Conservation (phyloP, 2,888 invertebrate species). For the Spialia ferax region DNA sequence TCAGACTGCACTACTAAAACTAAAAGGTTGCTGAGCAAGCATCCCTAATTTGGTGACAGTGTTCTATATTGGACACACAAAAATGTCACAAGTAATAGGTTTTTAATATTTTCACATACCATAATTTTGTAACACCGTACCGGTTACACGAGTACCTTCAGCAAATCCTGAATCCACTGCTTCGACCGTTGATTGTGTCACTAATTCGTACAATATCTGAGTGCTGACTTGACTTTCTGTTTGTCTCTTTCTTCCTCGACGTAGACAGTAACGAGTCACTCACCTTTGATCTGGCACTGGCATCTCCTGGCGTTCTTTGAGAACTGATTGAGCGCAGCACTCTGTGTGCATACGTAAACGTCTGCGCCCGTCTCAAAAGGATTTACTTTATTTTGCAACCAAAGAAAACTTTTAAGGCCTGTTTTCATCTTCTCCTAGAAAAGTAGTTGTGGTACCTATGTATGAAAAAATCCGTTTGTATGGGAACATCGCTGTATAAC, state of each 20-base stretch:
- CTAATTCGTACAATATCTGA: neutral
- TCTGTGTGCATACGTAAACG: conserved; percentile 81
- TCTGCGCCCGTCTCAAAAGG: conserved; percentile 60
- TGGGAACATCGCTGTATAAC: neutral
- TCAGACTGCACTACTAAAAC: too few species aligned
- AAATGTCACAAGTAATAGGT: too few species aligned
- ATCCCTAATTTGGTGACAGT: too few species aligned
- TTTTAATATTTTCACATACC: too few species aligned
- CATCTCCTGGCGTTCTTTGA: conserved; percentile 64
- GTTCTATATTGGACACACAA: too few species aligned
- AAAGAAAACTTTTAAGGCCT: conserved; percentile 47
- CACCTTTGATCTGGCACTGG: conserved; percentile 72
- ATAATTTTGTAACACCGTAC: too few species aligned
- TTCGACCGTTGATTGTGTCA: too few species aligned
- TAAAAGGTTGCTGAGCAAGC: too few species aligned
- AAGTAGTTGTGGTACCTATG: neutral
- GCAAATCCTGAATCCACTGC: too few species aligned
- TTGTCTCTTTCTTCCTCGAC: conserved; percentile 1
- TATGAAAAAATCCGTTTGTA: neutral
- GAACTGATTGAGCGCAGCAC: conserved; percentile 81
- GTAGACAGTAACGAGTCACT: conserved; percentile 58
- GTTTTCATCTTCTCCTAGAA: neutral
- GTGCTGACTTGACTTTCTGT: neutral
- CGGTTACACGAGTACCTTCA: too few species aligned
- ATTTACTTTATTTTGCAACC: conserved; percentile 66